Base-by-base conservation (phyloP, 2,888 invertebrate genomes). In the Acleris emargana region DNA sequence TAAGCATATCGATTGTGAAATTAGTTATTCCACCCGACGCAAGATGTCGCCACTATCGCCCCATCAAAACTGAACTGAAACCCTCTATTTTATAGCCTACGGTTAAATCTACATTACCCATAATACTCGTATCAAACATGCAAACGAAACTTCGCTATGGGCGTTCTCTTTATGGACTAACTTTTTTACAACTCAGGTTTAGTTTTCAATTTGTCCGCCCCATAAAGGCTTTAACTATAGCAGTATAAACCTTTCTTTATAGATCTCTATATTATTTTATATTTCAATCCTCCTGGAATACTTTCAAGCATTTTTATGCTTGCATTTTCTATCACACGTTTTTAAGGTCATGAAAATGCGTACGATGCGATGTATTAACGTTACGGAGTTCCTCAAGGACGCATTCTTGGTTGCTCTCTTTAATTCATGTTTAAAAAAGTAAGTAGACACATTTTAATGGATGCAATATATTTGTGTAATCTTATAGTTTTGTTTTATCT, bases 141-240 rank as follows among this genome's bases (percentile, higher is more conserved):
- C 43, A 17, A 50, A 22, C 22, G n/a, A 17, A 50, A 47, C 45
- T 45, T n/a, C 45, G n/a, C 45, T 17, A n/a, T 45, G n/a, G 5
- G 7, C 9, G n/a, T 45, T 0, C 58, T n/a, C 47, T 64, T 64
- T 64, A 64, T 55, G 49, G 59, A 13, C 13, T 43, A 60, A 54
- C 38, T 64, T 64, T 58, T 64, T 50, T 64, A 64, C 54, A 6
- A 17, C 54, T 38, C 43, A 22, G 62, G 32, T 58, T 59, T 59
- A 63, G 54, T 64, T 64, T 59, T 55, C 64, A 64, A 64, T 64
- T 64, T 28, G 54, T 59, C 53, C 49, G 64, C 50, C 18, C 32
- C 54, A 59, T 64, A 60, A 59, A 60, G 20, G 20, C 18, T 59
- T 63, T 58, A 38, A 13, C 38, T 38, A 58, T 58, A 32, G 32